Evolutionary conservation across 2,888 invertebrate species (phyloP).

Genomic region (Selenia dentaria): DNA sequence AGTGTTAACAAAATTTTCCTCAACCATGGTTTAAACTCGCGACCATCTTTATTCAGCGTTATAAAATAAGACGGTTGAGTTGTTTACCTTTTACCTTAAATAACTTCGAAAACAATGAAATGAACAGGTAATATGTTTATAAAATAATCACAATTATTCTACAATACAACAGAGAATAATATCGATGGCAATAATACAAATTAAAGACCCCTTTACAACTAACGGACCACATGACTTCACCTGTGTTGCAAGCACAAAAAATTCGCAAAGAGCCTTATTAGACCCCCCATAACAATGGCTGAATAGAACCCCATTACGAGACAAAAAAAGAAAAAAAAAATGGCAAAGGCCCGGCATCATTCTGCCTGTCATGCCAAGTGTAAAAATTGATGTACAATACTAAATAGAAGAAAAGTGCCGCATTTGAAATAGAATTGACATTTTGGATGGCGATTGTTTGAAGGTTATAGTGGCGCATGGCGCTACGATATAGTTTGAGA

Average conservation of each 20-base stretch:
- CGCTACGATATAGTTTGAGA: slow-evolving; percentile 2
- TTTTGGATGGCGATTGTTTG: slow-evolving; percentile 5
- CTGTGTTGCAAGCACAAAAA: slow-evolving; percentile 57
- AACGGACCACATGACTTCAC: slow-evolving; percentile 50
- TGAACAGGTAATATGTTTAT: no score
- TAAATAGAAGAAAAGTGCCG: slow-evolving; percentile 44
- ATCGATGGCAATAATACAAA: not conserved
- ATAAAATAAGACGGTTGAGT: no score
- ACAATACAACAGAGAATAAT: slow-evolving; percentile 10
- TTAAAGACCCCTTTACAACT: slow-evolving; percentile 15
- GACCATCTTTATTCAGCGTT: no score
- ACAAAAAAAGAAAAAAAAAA: slow-evolving; percentile 48
- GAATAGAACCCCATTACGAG: slow-evolving; percentile 53
- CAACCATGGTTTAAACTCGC: no score
- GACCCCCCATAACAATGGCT: slow-evolving; percentile 68
- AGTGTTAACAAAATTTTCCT: no score
- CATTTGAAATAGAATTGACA: slow-evolving; percentile 16
- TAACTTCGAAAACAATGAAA: no score
- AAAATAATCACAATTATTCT: not conserved
- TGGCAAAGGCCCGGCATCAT: slow-evolving; percentile 57
- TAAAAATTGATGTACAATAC: slow-evolving; percentile 62
- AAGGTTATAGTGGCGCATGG: slow-evolving; percentile 5
- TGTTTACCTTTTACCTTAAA: no score
- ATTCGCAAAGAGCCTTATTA: slow-evolving; percentile 51
- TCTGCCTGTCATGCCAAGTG: slow-evolving; percentile 58